A percentile compares a stretch with the other conserved stretches of the same genome.
Conservation (phyloP, 2,888 invertebrate species). For the Ormyrus pomaceus region DNA sequence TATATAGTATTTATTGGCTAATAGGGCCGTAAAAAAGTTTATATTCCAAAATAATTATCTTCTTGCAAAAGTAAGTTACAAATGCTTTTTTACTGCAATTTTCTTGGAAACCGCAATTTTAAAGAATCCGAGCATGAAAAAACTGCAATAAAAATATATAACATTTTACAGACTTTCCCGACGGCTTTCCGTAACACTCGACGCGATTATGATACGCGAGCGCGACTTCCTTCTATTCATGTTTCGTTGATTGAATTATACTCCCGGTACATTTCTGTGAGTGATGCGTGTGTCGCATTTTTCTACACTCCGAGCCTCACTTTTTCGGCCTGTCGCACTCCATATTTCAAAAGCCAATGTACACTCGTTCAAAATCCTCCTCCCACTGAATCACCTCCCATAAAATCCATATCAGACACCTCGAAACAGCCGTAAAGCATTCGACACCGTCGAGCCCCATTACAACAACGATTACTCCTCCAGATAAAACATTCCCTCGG, state of each 20-base stretch:
- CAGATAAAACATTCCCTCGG: conserved; percentile 48
- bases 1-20: too few relatives aligned
- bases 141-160: not conserved
- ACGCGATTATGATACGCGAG: conserved; percentile 22
- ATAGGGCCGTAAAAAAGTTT: not conserved
- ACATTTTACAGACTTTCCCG: too few relatives aligned
- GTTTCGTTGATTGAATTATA: conserved; percentile 38
- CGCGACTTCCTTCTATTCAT: conserved; percentile 41
- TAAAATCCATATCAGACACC: too few relatives aligned
- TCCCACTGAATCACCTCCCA: too few relatives aligned
- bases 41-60: not conserved
- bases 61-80: not conserved
- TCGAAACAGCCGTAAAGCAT: too few relatives aligned
- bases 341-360: too few relatives aligned
- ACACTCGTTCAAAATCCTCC: too few relatives aligned
- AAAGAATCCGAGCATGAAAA: conserved; percentile 5
- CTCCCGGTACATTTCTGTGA: conserved; percentile 42
- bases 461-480: not conserved
- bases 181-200: not conserved
- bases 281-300: conserved; percentile 27
- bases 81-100: not conserved
- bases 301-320: not conserved
- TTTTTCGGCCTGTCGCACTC: too few relatives aligned
- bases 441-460: too few relatives aligned
- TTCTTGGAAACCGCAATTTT: not conserved